Conservation (phyloP, 64 coral and sea anemone species). For the Dendrophyllia cribrosa region DNA sequence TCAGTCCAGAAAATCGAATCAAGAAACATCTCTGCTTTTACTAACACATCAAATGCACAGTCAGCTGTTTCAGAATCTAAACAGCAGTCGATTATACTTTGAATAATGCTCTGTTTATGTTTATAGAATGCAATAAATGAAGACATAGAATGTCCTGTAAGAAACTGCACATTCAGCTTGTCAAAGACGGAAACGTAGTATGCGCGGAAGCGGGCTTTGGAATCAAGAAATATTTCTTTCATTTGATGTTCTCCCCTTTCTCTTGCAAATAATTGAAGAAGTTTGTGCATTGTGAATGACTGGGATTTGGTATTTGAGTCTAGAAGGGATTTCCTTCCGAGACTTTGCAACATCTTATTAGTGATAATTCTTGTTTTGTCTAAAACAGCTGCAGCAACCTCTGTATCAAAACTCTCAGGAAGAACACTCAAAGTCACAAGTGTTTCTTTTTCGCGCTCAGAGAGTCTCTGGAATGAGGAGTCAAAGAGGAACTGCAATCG, state of each 20-base stretch:
- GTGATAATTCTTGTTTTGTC: too few relatives aligned
- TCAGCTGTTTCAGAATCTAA: background rate
- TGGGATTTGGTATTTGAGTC: background rate
- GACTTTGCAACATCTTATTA: background rate
- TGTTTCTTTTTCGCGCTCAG: background rate
- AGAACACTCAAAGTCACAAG: slow-evolving; percentile 37
- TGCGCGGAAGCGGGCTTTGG: background rate
- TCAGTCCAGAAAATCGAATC: background rate
- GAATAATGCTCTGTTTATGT: slow-evolving; percentile 2
- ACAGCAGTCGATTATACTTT: background rate
- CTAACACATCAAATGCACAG: background rate
- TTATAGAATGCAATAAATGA: slow-evolving; percentile 3
- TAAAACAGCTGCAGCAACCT: slow-evolving; percentile 46
- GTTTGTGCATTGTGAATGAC: slow-evolving; percentile 2
- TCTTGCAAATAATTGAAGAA: slow-evolving; percentile 14
- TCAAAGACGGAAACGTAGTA: background rate
- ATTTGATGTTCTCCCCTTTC: background rate
- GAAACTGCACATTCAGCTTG: background rate
- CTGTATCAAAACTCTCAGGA: slow-evolving; percentile 11
- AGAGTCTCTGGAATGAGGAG: background rate
- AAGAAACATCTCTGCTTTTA: background rate
- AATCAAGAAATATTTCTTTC: background rate
- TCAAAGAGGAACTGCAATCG: background rate
- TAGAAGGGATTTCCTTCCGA: slow-evolving; percentile 33
- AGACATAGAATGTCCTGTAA: background rate